Base-by-base conservation (phyloP, 2,797 vertebrate species). In the Sebastes vulpes region DNA sequence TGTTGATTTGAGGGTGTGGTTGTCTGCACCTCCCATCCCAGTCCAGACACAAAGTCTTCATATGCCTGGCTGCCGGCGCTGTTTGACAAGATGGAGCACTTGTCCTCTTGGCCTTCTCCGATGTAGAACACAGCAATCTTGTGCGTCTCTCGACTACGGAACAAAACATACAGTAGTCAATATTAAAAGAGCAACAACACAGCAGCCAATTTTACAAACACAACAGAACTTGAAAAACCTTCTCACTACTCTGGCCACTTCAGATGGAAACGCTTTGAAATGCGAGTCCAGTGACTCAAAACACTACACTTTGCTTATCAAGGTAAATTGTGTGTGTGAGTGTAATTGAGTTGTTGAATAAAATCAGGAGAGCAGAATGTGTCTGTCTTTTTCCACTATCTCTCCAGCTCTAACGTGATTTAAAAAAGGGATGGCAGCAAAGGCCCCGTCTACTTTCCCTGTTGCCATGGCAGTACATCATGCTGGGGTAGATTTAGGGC, bases 71-170 rank as follows among this genome's bases (percentile, higher is more conserved):
- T 99, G 91, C 98, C 99, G 69, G 97, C 95, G 1, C 95, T 94
- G 46, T 99, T 99, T 9, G 98, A 97, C 73, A 99, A 92, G 90
- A 99, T 99, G 5, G 99, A 99, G 82, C 95, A 98, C 88, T 99
- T 99, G 91, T 99, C 98, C 92, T 99, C 99, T 91, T 99, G 99
- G 25, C 99, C 99, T 84, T 99, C 98, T 20, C 97, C 97, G 14
- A 99, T 99, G 93, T 99, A 99, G 91, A 99, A 99, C 74, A 99
- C 97, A 0, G 98, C 98, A 9, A 99, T 99, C 94, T 99, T 99
- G 94, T 99, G 99, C 0, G 99, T 99, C 93, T 99, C 99, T 52
- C 98, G 97, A 84, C 98, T 99, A 86, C 14, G 82, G 73, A 64
- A 79, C 1, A 56, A 59, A 77, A 79, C n/a, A 81, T 5, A 79